Evolutionary conservation across 1,140 invertebrate species (phyloP).

Genomic region (Tetranychus cinnabarinus): DNA sequence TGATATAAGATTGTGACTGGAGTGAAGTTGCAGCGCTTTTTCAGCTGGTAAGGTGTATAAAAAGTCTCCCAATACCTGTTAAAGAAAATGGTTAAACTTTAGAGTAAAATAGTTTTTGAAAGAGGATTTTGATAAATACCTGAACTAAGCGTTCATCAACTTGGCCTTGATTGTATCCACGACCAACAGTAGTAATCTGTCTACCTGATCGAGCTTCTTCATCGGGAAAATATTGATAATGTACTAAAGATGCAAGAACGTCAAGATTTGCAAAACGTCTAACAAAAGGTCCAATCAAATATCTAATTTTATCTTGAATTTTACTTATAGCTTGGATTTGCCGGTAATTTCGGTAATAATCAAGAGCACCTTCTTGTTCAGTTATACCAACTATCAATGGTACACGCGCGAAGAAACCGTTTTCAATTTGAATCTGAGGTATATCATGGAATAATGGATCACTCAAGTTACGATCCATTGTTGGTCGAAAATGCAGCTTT

Average conservation of each 20-base stretch:
- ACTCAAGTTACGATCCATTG: slow-evolving; percentile 18
- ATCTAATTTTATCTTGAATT: slow-evolving; percentile 3
- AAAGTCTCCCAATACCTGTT: slow-evolving; percentile 7
- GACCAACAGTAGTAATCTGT: neutral
- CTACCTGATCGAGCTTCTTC: neutral
- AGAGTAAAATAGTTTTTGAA: too few species aligned
- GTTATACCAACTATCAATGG: slow-evolving; percentile 20
- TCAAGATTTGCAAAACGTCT: slow-evolving; percentile 5
- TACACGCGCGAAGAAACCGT: slow-evolving; percentile 15
- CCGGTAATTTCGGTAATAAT: slow-evolving; percentile 5
- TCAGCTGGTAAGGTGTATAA: slow-evolving; percentile 4
- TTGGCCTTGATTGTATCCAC: neutral
- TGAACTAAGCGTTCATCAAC: neutral
- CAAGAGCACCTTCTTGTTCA: slow-evolving; percentile 9
- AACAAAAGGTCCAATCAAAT: slow-evolving; percentile 8
- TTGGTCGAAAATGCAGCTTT: slow-evolving; percentile 15
- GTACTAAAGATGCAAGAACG: slow-evolving; percentile 3
- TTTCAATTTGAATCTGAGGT: slow-evolving; percentile 16
- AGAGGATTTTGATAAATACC: neutral
- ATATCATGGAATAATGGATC: slow-evolving; percentile 16
- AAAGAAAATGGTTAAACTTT: neutral
- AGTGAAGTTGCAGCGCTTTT: slow-evolving; percentile 1
- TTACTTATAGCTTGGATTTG: neutral
- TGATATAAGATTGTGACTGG: neutral
- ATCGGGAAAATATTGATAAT: slow-evolving; percentile 8